Evolutionary conservation across 2,113 vertebrate species (phyloP).

Genomic region (Albula goreensis): DNA sequence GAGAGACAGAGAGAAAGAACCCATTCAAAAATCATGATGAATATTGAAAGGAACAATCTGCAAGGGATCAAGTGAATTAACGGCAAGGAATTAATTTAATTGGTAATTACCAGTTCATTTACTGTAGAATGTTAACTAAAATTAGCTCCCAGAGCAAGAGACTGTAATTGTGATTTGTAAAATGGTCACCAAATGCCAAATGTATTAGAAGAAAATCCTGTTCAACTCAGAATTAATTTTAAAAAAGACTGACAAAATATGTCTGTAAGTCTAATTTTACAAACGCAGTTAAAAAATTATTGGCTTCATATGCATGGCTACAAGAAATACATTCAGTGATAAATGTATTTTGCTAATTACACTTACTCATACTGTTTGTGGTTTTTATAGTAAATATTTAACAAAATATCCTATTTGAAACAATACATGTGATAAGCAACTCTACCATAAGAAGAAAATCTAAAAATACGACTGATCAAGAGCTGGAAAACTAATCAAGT

Average conservation of each 20-base stretch:
- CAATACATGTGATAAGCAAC: too few relatives aligned
- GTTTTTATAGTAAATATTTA: too few relatives aligned
- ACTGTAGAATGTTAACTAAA: slow-evolving; percentile 14
- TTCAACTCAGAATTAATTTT: background rate
- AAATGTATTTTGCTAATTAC: too few relatives aligned
- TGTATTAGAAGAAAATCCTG: background rate
- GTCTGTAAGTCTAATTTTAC: too few relatives aligned
- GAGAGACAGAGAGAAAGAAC: background rate
- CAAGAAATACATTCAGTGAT: background rate
- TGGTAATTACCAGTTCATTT: background rate
- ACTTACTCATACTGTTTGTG: too few relatives aligned
- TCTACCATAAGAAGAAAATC: too few relatives aligned
- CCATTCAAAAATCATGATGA: background rate
- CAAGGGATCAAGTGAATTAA: slow-evolving; percentile 6
- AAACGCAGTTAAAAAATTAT: background rate
- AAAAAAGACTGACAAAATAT: too few relatives aligned
- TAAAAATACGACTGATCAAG: too few relatives aligned
- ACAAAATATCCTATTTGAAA: too few relatives aligned
- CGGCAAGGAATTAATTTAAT: slow-evolving; percentile 22
- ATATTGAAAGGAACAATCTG: slow-evolving; percentile 3
- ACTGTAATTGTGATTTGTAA: background rate
- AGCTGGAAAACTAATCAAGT: too few relatives aligned
- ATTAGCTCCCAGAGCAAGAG: background rate
- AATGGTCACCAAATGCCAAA: background rate
- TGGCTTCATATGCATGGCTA: background rate